Conservation (phyloP, 2,888 invertebrate genomes). For the Dynastes maya region DNA sequence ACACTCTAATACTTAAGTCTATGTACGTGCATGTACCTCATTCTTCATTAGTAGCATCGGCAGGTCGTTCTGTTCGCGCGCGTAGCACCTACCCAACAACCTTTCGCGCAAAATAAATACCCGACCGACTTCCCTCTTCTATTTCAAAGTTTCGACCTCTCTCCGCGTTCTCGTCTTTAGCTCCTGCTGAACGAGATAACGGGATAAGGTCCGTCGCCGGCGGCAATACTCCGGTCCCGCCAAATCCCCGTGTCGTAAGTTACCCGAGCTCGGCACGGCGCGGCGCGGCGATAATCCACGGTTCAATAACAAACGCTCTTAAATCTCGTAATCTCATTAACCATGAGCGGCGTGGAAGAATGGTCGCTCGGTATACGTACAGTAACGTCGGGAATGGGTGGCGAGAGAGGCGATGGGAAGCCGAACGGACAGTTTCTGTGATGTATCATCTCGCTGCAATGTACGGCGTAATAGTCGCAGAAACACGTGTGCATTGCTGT, state of each 20-base stretch:
- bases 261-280: conserved; percentile 59
- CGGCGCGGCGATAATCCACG: conserved; percentile 63
- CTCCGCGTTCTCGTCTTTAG: conserved; percentile 54
- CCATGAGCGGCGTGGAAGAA: conserved; percentile 47
- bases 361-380: conserved; percentile 1
- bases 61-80: too few relatives aligned
- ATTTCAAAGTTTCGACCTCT: conserved; percentile 31
- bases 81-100: too few relatives aligned
- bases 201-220: conserved; percentile 64
- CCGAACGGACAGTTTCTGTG: conserved; percentile 34
- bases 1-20: too few relatives aligned
- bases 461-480: conserved; percentile 35
- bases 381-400: background rate
- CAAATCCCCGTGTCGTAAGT: conserved; percentile 64
- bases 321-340: conserved; percentile 67
- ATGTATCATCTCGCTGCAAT: conserved; percentile 40
- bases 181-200: conserved; percentile 63
- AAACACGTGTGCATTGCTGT: conserved; percentile 43
- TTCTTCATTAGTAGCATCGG: too few relatives aligned
- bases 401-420: conserved; percentile 19
- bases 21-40: too few relatives aligned
- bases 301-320: conserved; percentile 67
- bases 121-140: background rate
- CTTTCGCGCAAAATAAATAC: conserved; percentile 31
- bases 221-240: conserved; percentile 61